Evolutionary conservation across 1,140 invertebrate species (phyloP), one percentile per base, ranked within the genome.

Genomic region (Copidosoma floridanum): DNA sequence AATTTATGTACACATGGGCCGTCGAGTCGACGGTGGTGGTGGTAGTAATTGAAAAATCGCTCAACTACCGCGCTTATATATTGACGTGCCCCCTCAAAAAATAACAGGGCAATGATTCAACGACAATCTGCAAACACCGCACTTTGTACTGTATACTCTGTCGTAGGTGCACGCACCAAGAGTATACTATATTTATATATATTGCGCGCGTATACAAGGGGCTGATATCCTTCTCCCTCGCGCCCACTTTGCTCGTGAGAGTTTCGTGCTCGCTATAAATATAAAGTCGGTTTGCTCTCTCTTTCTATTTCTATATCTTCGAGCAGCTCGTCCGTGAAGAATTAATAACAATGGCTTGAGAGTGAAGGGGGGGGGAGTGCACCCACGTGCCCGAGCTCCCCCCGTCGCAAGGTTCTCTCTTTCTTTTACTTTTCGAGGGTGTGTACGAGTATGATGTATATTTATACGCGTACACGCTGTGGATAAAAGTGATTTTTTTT

Each of bases 261-360:
- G n/a, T n/a, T n/a, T n/a, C n/a, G n/a, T n/a, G n/a, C n/a, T n/a
- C n/a, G n/a, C n/a, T n/a, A n/a, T n/a, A n/a, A n/a, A n/a, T n/a
- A n/a, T n/a, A n/a, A n/a, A n/a, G 26, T 7, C 6, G 12, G 26
- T 3, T 44, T 6, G 7, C 41, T 44, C 41, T 44, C 37, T 40
- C 37, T 40, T 16, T 40, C 5, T 40, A 5, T 4, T 7, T 5
- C 12, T 11, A 40, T n/a, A 16, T 40, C 18, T 40, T n/a, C 37
- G 46, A 29, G 26, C 38, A 27, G 18, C 35, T 61, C 53, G 24
- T 16, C 53, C 60, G 53, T 62, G 53, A 57, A 62, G 47, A 57
- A 62, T 62, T 52, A 57, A 57, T 51, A 57, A 61, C 59, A 61
- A 61, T 61, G 37, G 56, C n/a, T n/a, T n/a, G n/a, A n/a, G n/a